Evolutionary conservation across 2,113 vertebrate species (phyloP).

Genomic region (Peucedramus taeniatus): DNA sequence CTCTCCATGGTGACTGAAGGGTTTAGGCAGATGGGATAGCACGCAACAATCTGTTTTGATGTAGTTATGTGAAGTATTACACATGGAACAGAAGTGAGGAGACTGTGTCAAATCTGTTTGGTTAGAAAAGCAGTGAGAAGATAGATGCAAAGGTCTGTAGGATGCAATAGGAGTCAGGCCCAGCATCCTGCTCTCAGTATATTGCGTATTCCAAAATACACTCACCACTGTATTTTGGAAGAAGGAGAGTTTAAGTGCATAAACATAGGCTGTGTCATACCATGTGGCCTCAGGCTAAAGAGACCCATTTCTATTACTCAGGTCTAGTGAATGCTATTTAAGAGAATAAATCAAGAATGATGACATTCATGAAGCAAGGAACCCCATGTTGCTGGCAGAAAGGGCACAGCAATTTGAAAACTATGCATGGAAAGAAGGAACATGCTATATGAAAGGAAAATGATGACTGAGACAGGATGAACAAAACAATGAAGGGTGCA

Average conservation of each 20-base stretch:
- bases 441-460: neutral
- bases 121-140: neutral
- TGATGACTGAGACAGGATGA: neutral
- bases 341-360: neutral
- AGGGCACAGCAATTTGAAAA: neutral
- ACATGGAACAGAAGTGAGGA: neutral
- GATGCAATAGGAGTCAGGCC: neutral
- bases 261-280: neutral
- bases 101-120: neutral
- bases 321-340: neutral
- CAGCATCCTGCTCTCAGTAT: neutral
- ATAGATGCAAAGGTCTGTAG: neutral
- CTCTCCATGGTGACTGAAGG: neutral
- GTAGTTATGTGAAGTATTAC: neutral
- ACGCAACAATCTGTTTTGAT: neutral
- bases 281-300: neutral
- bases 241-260: neutral
- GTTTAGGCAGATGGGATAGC: neutral
- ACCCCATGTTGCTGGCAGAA: neutral
- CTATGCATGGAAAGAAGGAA: neutral
- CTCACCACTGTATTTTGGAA: neutral
- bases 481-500: neutral
- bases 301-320: neutral
- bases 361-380: neutral
- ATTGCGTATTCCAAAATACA: neutral